phyloP scores from a whole-genome alignment of 1,140 invertebrate genomes.

The Drosophila ironensis region DNA sequence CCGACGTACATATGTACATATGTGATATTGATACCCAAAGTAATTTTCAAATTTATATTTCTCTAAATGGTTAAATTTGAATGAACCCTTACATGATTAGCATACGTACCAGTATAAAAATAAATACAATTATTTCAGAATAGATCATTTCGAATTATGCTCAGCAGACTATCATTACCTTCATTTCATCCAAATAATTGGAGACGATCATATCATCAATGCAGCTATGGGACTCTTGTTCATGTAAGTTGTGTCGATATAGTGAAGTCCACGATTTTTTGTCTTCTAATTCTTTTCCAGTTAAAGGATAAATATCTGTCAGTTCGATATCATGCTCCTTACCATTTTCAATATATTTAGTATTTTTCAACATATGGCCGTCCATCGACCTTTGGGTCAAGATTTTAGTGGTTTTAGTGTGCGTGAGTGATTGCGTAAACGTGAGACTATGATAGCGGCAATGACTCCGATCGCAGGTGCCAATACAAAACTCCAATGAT shows the following conservation, averaged over 20 bases:
- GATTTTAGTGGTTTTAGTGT: background rate
- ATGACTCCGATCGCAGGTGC: background rate
- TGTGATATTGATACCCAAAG: no score
- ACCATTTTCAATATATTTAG: background rate
- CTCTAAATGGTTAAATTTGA: no score
- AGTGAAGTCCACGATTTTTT: background rate
- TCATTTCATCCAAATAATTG: conserved; percentile 35
- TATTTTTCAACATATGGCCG: background rate
- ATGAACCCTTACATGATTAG: no score
- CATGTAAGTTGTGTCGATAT: background rate
- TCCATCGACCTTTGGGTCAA: background rate
- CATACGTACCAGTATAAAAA: no score
- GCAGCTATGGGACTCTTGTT: conserved; percentile 8
- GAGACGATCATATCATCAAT: conserved; percentile 27
- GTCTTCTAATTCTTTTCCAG: background rate
- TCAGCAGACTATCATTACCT: conserved; percentile 42
- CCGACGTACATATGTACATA: no score
- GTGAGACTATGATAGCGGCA: background rate
- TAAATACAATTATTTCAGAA: no score
- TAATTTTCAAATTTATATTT: no score
- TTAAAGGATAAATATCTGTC: conserved; percentile 2
- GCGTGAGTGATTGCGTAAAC: conserved; percentile 3
- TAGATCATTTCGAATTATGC: background rate
- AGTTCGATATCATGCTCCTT: background rate
- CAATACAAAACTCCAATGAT: background rate